Evolutionary conservation across 1,140 invertebrate species (phyloP), one percentile per base, ranked within the genome.

Genomic region (Himalopsyche phryganea): DNA sequence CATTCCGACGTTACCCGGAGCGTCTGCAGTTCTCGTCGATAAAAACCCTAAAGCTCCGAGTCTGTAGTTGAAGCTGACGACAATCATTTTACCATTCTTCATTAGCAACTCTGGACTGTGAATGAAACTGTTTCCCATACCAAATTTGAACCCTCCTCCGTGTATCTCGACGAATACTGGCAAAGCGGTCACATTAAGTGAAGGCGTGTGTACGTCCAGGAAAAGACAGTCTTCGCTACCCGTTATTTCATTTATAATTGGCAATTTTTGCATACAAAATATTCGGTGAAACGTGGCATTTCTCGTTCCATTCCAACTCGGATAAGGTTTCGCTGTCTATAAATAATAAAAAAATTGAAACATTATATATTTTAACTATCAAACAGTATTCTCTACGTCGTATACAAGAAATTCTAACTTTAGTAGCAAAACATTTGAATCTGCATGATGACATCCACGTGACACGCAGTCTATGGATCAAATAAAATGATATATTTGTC

Each of bases 161-260:
- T 75, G 68, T 15, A 68, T 66, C 48, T 61, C 60, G 1, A 71
- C 64, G 33, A 79, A 58, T 1, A 79, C 76, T 46, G 69, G 44
- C 10, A 68, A 55, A 15, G 1, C 11, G 13, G 2, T 41, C 0
- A 5, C 23, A 5, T 28, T 9, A 28, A 11, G 28, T 66, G 45
- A 71, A 19, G 28, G n/a, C n/a, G 71, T 66, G 7, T 83, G 81
- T 0, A 78, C 77, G 58, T 87, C 87, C 0, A 88, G 63, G 59
- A 80, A 81, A 0, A 88, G 72, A 61, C 86, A 88, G 65, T 88
- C 84, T 63, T 88, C 86, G 20, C 74, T 69, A 2, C 83, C 82
- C 9, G 9, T 3, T 28, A 28, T 9, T 9, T 5, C 23, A 9
- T 28, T 28, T 3, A 28, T 28, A 5, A 28, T 9, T 28, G 23